Evolutionary conservation across 2,888 invertebrate genomes (phyloP).

Genomic region (Epinotia ramella): DNA sequence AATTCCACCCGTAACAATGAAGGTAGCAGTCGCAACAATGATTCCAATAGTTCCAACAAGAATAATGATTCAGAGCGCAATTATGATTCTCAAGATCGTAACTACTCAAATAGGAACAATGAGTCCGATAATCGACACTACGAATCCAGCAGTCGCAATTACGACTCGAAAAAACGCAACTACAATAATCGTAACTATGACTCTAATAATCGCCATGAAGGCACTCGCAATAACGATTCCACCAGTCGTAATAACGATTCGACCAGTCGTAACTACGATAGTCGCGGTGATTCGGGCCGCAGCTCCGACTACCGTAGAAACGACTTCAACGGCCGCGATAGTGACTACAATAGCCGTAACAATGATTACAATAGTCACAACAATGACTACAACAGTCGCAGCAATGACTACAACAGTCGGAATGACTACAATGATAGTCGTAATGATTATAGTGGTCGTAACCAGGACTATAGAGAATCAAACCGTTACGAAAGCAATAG

Average conservation of each 20-base stretch:
- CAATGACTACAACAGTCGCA: conserved; percentile 43
- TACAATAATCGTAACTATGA: conserved; percentile 49
- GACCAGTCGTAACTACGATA: conserved; percentile 51
- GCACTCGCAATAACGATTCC: conserved; percentile 52
- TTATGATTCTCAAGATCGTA: conserved; percentile 30
- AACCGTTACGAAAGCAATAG: conserved; percentile 56
- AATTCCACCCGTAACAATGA: conserved; percentile 37
- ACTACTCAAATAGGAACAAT: conserved; percentile 27
- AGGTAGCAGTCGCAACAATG: conserved; percentile 39
- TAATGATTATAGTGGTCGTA: conserved; percentile 39
- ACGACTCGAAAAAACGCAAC: conserved; percentile 23
- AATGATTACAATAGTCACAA: conserved; percentile 41
- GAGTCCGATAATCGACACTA: conserved; percentile 24
- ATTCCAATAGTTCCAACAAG: conserved; percentile 56
- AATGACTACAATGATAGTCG: conserved; percentile 46
- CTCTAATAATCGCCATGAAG: conserved; percentile 49
- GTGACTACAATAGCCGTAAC: conserved; percentile 36
- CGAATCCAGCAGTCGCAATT: conserved; percentile 26
- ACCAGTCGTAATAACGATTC: conserved; percentile 53
- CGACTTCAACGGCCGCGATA: conserved; percentile 28
- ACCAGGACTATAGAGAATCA: not conserved
- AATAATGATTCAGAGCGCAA: conserved; percentile 51
- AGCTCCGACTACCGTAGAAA: conserved; percentile 28
- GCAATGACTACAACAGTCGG: conserved; percentile 40
- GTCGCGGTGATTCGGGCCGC: conserved; percentile 17